Conservation (phyloP, 2,888 invertebrate genomes). For the Amphipyra berbera region DNA sequence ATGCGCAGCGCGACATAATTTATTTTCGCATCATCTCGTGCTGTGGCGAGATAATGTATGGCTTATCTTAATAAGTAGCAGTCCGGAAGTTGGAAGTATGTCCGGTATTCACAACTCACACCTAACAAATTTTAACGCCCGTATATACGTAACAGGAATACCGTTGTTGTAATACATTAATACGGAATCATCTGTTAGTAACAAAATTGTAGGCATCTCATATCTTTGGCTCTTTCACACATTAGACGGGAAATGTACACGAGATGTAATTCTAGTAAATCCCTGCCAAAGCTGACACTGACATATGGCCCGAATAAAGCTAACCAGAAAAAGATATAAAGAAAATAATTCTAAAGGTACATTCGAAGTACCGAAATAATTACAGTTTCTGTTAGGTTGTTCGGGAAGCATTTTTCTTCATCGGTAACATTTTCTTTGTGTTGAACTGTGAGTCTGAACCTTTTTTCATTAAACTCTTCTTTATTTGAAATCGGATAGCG, state of each 20-base stretch:
- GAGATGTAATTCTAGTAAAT: slow-evolving; percentile 40
- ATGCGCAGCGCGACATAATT: too few species aligned
- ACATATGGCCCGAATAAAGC: slow-evolving; percentile 33
- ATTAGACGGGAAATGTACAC: slow-evolving; percentile 30
- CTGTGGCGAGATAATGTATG: too few species aligned
- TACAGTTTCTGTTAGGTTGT: neutral
- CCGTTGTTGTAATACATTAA: neutral
- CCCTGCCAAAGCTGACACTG: slow-evolving; percentile 41
- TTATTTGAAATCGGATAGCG: slow-evolving; percentile 26
- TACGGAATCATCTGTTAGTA: slow-evolving; percentile 7
- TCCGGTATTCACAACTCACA: too few species aligned
- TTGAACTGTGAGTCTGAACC: slow-evolving; percentile 7
- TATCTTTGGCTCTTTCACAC: slow-evolving; percentile 26
- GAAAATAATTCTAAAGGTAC: slow-evolving; percentile 21
- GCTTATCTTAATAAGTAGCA: too few species aligned
- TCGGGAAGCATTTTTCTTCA: neutral
- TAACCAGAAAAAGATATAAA: slow-evolving; percentile 27
- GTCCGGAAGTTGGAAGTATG: too few species aligned
- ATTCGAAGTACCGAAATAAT: slow-evolving; percentile 12
- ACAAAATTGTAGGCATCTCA: slow-evolving; percentile 20
- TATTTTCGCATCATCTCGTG: too few species aligned
- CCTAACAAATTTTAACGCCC: too few species aligned
- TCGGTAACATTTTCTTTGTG: slow-evolving; percentile 2
- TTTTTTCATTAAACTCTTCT: slow-evolving; percentile 28
- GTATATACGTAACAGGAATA: too few species aligned